Evolutionary conservation across 1,140 invertebrate species (phyloP), one percentile per base, ranked within the genome.

Genomic region (Helicoverpa armigera): DNA sequence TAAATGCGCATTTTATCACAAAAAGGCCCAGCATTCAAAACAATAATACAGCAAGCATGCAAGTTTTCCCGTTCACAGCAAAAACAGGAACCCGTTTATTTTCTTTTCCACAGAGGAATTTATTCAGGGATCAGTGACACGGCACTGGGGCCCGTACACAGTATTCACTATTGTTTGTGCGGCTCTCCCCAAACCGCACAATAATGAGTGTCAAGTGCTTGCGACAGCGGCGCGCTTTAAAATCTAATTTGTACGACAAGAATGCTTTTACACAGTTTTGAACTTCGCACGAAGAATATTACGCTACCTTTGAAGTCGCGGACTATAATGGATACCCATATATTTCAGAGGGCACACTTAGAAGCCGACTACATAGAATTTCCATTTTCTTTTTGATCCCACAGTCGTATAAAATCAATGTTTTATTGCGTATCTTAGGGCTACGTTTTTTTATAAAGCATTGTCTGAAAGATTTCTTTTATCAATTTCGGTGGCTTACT

Each of bases 131-230:
- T 76, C 74, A 76, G 74, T 76, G 58, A 50, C 60, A 50, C 56
- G n/a, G 4, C 48, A 16, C 16, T 51, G 74, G 53, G 56, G 70
- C 58, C 48, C 69, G 51, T 67, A 58, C 70, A 83, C 72, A 75
- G 51, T 67, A 58, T 77, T 81, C 72, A 75, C 72, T 53, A 81
- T 82, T 82, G 83, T 84, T 79, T 84, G 72, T 80, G 51, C 53
- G 69, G 76, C 51, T 63, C 51, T 72, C 74, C 67, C 80, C 54
- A 84, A 84, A 82, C 80, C 80, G 35, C 79, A 61, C 80, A 60
- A 77, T 84, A 84, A 84, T 82, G 80, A 84, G 83, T 84, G 83
- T 84, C 80, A 84, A 84, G 83, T 82, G 80, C 76, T 79, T 81
- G 80, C 79, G 76, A 80, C 83, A 82, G 29, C 70, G 63, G 50